Base-by-base conservation (phyloP, 1,140 invertebrate genomes). In the Gonatopus flavifemur region DNA sequence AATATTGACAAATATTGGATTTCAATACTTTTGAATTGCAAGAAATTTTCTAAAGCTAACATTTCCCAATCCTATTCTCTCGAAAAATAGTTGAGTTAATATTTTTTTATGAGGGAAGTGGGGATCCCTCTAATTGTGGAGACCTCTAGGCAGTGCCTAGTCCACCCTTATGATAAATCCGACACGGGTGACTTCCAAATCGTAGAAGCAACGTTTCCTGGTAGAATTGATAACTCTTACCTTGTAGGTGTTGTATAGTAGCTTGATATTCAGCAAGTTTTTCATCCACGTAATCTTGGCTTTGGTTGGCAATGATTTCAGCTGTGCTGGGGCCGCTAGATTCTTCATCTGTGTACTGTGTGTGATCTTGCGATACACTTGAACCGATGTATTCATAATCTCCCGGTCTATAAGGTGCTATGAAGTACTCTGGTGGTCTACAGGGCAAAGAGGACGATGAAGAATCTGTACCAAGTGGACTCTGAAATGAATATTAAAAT, bases 261-360 rank as follows among this genome's bases (percentile, higher is more conserved):
- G 90, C 88, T 75, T 94, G 91, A 69, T 94, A 96, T 77, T 96
- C 91, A 6, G 91, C 90, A 64, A 95, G 83, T 72, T 92, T 92
- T 77, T 96, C 93, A 70, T 96, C 93, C 37, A 96, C 86, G 68
- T 94, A 96, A 79, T 95, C 92, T 77, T 96, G 93, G 48, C 90
- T 93, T 77, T 96, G 93, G 67, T 87, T 88, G 22, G 91, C 91
- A 51, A 96, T 94, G 51, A 94, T 93, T 69, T 94, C 91, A 9
- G 91, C 91, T 3, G 91, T 94, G 39, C 90, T 90, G 5, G 86
- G 87, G 20, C 89, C 89, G 52, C 83, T 80, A 44, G 86, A 83
- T 64, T 87, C 86, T 24, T 86, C 86, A 25, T 88, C 86, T 12
- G 88, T 83, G 47, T 64, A 73, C 65, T 83, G 86, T 49, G 79